Conservation (phyloP, 2,113 vertebrate species). For the Lampris incognitus region DNA sequence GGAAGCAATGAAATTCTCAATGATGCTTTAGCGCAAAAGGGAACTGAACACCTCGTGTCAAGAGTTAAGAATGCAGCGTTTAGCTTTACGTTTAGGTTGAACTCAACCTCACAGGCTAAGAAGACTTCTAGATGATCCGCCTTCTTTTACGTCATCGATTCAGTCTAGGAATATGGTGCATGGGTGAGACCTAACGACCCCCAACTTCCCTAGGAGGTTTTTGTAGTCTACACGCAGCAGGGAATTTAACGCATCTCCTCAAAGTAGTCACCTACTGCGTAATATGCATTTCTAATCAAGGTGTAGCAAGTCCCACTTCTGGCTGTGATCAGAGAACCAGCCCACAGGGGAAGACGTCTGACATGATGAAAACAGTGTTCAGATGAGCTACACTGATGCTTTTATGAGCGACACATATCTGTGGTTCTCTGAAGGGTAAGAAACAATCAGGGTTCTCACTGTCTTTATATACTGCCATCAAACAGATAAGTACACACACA, state of each 20-base stretch:
- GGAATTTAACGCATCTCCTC: conserved; percentile 37
- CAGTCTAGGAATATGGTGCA: background rate
- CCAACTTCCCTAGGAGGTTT: background rate
- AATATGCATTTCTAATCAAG: conserved; percentile 58
- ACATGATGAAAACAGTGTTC: conserved; percentile 27
- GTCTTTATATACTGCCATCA: background rate
- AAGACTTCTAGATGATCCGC: conserved; percentile 10
- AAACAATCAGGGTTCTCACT: conserved; percentile 2
- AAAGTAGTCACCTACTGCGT: conserved; percentile 53
- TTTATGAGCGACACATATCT: conserved; percentile 1
- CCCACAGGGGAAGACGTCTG: conserved; percentile 38
- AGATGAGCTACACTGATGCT: conserved; percentile 30
- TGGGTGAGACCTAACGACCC: background rate
- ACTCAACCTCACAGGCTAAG: background rate
- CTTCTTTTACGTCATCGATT: conserved; percentile 6
- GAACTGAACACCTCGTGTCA: background rate
- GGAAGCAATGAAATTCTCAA: background rate
- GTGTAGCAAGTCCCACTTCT: conserved; percentile 38
- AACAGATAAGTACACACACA: background rate
- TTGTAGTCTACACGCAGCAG: background rate
- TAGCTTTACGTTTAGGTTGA: background rate
- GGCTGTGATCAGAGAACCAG: conserved; percentile 36
- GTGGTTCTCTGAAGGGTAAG: conserved; percentile 6
- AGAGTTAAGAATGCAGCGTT: background rate
- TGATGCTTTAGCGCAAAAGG: background rate